Base-by-base conservation (phyloP, 1,140 invertebrate species). In the Ips typographus region DNA sequence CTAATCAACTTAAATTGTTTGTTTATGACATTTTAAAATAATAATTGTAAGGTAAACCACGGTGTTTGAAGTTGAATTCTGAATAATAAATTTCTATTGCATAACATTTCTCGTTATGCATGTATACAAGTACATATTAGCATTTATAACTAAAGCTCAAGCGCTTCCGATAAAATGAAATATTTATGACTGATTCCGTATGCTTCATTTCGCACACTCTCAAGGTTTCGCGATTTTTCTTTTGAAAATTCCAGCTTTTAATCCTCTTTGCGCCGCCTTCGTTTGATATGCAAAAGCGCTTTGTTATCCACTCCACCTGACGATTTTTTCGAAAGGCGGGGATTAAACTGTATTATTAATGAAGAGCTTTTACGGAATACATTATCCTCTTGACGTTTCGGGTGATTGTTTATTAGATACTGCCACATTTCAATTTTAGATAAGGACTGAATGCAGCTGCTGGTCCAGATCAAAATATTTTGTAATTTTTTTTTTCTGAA, bases 121-220 rank as follows among this genome's bases (percentile, higher is more conserved):
- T 55, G 5, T 55, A 55, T 55, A 55, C 37, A 55, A 4, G 4
- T n/a, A 36, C n/a, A 49, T 59, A 69, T 69, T 69, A 57, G 60
- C 59, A 69, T 63, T 69, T 63, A 62, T 69, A 69, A 69, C 67
- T 69, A 69, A 69, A 69, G 67, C 67, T 69, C 67, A 63, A 69
- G 63, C 60, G 63, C 59, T 69, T 69, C 60, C 60, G 22, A 63
- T 44, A 40, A 59, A 63, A 68, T 68, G 40, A 53, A 68, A 69
- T 69, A 69, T 69, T 62, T 69, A 69, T 69, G 67, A 69, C 44
- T 40, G 53, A 69, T 57, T 57, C 52, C 43, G 67, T 69, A 69
- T 63, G 67, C 67, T 69, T 69, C 67, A 69, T 69, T 69, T 69
- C 67, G 42, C 59, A 47, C 60, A 60, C 59, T 60, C 52, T 47